Evolutionary conservation across 2,888 invertebrate genomes (phyloP), one percentile per base, ranked within the genome.

Genomic region (Zonitis immaculata): DNA sequence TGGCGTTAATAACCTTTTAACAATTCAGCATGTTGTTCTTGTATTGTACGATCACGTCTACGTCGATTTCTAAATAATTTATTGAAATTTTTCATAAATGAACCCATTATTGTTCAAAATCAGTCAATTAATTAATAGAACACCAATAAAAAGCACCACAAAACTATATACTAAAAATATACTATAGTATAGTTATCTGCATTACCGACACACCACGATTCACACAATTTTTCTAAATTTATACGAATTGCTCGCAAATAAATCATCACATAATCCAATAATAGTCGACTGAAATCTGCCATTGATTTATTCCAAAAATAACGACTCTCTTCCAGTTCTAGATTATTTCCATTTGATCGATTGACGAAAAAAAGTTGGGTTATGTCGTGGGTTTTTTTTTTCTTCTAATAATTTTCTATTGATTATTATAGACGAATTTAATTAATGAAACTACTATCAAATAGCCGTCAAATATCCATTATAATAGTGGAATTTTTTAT

Each of bases 391-490:
- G 25, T 42, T 43, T 20, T 11, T 42, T 42, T 42, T 16, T n/a
- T n/a, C n/a, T n/a, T n/a, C n/a, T n/a, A n/a, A n/a, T n/a, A n/a
- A n/a, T n/a, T n/a, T n/a, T n/a, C n/a, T n/a, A n/a, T n/a, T n/a
- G n/a, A n/a, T n/a, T n/a, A n/a, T n/a, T n/a, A n/a, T n/a, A n/a
- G n/a, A n/a, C n/a, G n/a, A n/a, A n/a, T n/a, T n/a, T n/a, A n/a
- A n/a, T n/a, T n/a, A n/a, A n/a, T n/a, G n/a, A 49, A 46, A 30
- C 18, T 7, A 39, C 50, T 66, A 71, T 71, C 71, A 71, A 68
- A 64, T 71, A 61, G 65, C 62, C 56, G 70, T 71, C 71, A 71
- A 63, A 68, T 67, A 68, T 65, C 66, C 74, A 73, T 73, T 55
- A n/a, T n/a, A n/a, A 57, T 66, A 63, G 48, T 58, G 59, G 14